Percentiles rank a stretch among this genome's conserved stretches.
These are phyloP conservation scores for Chelonus formosanus DNA, from an alignment of 2,888 invertebrate species.

Conservation along the genomic window DNA sequence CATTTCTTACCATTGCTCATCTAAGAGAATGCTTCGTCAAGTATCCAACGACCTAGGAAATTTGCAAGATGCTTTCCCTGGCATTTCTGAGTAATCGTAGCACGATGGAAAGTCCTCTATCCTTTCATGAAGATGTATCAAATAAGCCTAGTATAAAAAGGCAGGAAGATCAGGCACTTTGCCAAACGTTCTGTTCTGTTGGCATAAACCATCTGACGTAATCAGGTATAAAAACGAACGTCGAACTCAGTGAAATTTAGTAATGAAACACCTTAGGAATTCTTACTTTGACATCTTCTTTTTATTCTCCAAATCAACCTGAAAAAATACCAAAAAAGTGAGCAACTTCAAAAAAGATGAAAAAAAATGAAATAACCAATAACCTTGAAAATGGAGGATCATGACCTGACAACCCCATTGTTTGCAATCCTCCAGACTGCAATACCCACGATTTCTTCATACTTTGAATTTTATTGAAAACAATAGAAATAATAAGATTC, in stretches of 20 bases:
- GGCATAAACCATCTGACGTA: constrained; percentile 5
- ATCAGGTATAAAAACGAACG: constrained; percentile 2
- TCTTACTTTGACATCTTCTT: too few species aligned
- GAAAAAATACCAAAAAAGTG: background rate
- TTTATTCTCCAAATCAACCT: too few species aligned
- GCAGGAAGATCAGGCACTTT: background rate
- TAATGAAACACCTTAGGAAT: background rate
- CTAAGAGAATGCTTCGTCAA: constrained; percentile 14
- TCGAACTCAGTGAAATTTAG: background rate
- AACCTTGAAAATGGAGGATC: constrained; percentile 6
- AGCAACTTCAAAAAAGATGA: background rate
- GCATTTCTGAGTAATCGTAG: constrained; percentile 6
- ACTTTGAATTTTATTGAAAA: constrained; percentile 1
- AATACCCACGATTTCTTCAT: constrained; percentile 6
- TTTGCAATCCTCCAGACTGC: background rate
- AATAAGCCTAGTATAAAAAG: background rate
- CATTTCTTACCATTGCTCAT: background rate
- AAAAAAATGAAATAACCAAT: background rate
- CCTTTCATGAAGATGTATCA: background rate
- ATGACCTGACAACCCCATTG: constrained; percentile 1
- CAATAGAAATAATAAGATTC: background rate
- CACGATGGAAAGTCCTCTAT: constrained; percentile 9
- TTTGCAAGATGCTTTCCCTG: constrained; percentile 19
- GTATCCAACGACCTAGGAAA: constrained; percentile 15
- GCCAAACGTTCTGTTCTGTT: background rate